These are phyloP conservation scores for Biston betularia DNA, from an alignment of 2,888 invertebrate species.

Conservation along the genomic window DNA sequence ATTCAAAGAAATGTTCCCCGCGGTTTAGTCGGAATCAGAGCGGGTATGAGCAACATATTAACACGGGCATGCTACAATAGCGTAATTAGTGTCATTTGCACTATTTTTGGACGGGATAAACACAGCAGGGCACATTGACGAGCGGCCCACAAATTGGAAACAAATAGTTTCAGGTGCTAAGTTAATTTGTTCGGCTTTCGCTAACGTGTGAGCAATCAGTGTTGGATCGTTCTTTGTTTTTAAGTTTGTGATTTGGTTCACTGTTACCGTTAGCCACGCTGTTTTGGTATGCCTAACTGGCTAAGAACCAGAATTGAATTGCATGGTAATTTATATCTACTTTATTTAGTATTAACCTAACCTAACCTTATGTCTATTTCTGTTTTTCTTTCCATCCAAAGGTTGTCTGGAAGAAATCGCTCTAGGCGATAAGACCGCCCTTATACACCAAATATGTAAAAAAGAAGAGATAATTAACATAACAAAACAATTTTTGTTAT, in stretches of 20 bases:
- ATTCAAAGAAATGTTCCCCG: slow-evolving; percentile 45
- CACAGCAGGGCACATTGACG: slow-evolving; percentile 79
- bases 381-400: too few species aligned
- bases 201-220: slow-evolving; percentile 81
- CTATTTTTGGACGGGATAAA: slow-evolving; percentile 84
- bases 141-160: slow-evolving; percentile 78
- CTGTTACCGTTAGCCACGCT: slow-evolving; percentile 58
- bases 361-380: too few species aligned
- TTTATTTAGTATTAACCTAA: too few species aligned
- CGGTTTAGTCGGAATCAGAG: slow-evolving; percentile 66
- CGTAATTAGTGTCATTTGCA: slow-evolving; percentile 85
- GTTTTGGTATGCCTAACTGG: background rate
- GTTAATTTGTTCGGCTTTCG: slow-evolving; percentile 83
- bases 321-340: too few species aligned
- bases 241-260: slow-evolving; percentile 60
- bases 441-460: too few species aligned
- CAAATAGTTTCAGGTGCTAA: slow-evolving; percentile 82
- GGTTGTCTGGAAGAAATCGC: too few species aligned
- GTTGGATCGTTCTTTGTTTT: slow-evolving; percentile 62
- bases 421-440: too few species aligned
- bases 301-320: background rate
- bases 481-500: too few species aligned
- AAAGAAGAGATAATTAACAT: too few species aligned
- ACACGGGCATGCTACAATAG: slow-evolving; percentile 69
- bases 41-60: slow-evolving; percentile 78